Conservation (phyloP, 2,888 invertebrate species). For the Conus canariensis region DNA sequence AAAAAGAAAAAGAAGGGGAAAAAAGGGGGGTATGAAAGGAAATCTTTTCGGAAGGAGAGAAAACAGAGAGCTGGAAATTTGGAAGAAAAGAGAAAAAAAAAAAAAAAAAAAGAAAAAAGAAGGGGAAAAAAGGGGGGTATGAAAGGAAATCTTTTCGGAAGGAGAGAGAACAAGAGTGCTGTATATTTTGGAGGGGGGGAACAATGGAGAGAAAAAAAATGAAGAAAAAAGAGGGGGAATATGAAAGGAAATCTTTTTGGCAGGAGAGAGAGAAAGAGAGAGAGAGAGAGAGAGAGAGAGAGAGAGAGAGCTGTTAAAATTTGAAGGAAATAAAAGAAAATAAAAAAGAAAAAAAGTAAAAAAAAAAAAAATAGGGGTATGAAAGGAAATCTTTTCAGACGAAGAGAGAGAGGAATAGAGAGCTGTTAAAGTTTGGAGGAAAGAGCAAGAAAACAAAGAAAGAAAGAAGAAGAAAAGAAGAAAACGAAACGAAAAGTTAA, state of each 20-base stretch:
- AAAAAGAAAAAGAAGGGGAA: constrained; percentile 16
- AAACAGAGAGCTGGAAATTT: not conserved
- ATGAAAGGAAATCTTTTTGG: no score
- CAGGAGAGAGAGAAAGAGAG: not conserved
- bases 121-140: not conserved
- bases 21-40: not conserved
- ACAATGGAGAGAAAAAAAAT: not conserved
- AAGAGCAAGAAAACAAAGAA: not conserved
- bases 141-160: no score
- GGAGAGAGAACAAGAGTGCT: no score
- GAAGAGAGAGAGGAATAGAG: not conserved
- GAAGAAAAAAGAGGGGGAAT: not conserved
- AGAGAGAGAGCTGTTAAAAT: not conserved
- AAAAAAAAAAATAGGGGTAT: no score
- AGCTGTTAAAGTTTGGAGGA: no score
- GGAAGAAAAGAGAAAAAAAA: not conserved
- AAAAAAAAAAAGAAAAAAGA: not conserved
- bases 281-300: constrained; percentile 7
- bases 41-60: not conserved
- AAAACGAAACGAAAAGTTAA: not conserved
- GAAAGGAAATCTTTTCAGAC: no score
- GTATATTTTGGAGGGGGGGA: no score
- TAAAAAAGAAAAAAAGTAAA: no score
- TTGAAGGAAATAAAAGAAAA: not conserved
- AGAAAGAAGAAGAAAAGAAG: not conserved